phyloP scores from a whole-genome alignment of 1,140 invertebrate species.

The Dinothrombium tinctorium region DNA sequence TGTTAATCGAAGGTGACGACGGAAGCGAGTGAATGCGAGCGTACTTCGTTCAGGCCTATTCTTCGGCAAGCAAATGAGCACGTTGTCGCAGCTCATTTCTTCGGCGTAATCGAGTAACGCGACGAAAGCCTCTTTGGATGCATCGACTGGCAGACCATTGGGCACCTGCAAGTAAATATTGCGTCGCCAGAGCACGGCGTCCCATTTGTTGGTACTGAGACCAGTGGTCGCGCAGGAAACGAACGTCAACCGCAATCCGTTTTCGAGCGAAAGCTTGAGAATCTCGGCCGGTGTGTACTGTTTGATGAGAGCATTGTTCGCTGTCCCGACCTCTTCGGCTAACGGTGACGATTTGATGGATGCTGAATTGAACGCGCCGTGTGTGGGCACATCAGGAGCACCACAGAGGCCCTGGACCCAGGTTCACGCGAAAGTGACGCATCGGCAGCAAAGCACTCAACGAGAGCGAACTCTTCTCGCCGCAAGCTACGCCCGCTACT shows the following conservation, averaged over 20 bases:
- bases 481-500: no score
- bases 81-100: conserved; percentile 51
- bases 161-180: conserved; percentile 68
- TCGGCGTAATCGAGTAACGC: conserved; percentile 83
- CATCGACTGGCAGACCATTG: conserved; percentile 49
- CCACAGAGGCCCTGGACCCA: conserved; percentile 95
- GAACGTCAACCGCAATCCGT: conserved; percentile 21
- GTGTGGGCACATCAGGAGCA: conserved; percentile 69
- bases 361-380: conserved; percentile 31
- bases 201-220: no score
- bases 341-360: conserved; percentile 34
- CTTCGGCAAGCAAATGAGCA: conserved; percentile 58
- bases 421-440: conserved; percentile 63
- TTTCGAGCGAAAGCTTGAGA: conserved; percentile 17
- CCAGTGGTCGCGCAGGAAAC: conserved; percentile 23
- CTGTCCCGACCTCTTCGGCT: no score
- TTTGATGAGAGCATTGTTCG: conserved; percentile 56
- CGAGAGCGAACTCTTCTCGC: no score
- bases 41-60: conserved; percentile 50
- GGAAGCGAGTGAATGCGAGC: background rate
- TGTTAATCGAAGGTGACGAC: background rate
- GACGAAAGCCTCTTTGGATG: conserved; percentile 77
- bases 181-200: conserved; percentile 49
- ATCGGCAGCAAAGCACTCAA: no score
- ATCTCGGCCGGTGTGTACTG: conserved; percentile 9